phyloP scores from a whole-genome alignment of 1,140 invertebrate species.

The Helicoverpa zea region DNA sequence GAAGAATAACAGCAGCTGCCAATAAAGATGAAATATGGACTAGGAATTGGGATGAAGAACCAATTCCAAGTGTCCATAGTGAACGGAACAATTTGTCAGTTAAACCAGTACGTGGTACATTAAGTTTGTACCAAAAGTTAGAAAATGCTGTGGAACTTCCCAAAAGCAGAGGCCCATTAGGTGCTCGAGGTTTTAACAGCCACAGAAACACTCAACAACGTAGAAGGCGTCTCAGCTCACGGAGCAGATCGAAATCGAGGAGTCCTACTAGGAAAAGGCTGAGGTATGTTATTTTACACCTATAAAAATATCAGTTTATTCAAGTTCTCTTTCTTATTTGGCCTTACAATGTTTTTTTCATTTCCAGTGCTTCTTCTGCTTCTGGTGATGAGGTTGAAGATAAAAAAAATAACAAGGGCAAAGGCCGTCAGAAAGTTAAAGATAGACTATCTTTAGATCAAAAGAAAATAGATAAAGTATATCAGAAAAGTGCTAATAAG shows the following conservation, averaged over 20 bases:
- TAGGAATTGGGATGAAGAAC: constrained; percentile 97
- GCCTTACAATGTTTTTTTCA: constrained; percentile 31
- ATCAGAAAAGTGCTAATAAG: constrained; percentile 83
- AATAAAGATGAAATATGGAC: constrained; percentile 94
- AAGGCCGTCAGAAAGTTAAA: constrained; percentile 82
- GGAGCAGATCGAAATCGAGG: constrained; percentile 76
- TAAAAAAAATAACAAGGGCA: constrained; percentile 75
- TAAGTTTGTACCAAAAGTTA: constrained; percentile 86
- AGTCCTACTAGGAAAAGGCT: constrained; percentile 76
- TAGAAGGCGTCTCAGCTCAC: constrained; percentile 69
- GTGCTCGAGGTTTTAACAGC: constrained; percentile 60
- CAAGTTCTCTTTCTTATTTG: too few species aligned
- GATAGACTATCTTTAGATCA: constrained; percentile 81
- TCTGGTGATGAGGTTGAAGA: constrained; percentile 82
- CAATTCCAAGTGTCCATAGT: constrained; percentile 94
- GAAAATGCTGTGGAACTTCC: constrained; percentile 69
- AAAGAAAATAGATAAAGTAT: constrained; percentile 81
- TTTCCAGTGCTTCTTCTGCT: constrained; percentile 80
- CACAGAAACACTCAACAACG: constrained; percentile 74
- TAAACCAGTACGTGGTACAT: constrained; percentile 85
- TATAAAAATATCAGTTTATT: too few species aligned
- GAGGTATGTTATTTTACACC: constrained; percentile 60
- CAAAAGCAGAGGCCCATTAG: constrained; percentile 66
- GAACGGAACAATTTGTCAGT: constrained; percentile 90
- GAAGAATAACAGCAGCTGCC: constrained; percentile 96